Evolutionary conservation across 2,888 invertebrate genomes (phyloP), one percentile per base, ranked within the genome.

Genomic region (Tipula vernalis): DNA sequence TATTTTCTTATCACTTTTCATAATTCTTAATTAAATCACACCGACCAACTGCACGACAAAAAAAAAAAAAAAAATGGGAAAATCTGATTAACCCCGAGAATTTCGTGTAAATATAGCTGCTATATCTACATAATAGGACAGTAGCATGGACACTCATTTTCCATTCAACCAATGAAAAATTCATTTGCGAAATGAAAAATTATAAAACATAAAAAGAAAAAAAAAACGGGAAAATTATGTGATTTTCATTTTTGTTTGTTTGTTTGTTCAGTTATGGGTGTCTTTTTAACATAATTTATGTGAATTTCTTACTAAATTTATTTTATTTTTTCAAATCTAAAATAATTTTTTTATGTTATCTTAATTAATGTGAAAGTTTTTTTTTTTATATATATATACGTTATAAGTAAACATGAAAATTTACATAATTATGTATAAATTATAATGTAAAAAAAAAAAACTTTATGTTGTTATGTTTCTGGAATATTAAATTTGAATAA

Each of bases 1-100:
- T 71, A 28, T 71, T 71, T 71, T 71, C 71, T 71, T 71, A 71
- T 71, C 71, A 71, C 71, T 71, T 71, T 71, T 71, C 71, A 71
- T 71, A 71, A 71, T 71, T 71, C 71, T 71, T 71, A 71, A 71
- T 71, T 71, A 71, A 71, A 71, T 71, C 71, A 71, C 71, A 71
- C 71, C 71, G 28, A 71, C 71, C 71, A 71, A 71, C 71, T 15
- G 5, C n/a, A 51, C n/a, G 51, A 15, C 71, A 71, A 57, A 15
- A 18, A 71, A 18, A 71, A 18, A 71, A 18, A 71, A 71, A 71
- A 71, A 71, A 28, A 18, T 71, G 71, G 71, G 10, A 71, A 71
- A 71, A 71, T 71, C 71, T 71, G 71, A 71, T 71, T 71, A 71
- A 71, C 71, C 71, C 71, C 71, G 71, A 71, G 71, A 71, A 71